phyloP scores from a whole-genome alignment of 2,797 vertebrate species.

The Amblyopsis hoosieri region DNA sequence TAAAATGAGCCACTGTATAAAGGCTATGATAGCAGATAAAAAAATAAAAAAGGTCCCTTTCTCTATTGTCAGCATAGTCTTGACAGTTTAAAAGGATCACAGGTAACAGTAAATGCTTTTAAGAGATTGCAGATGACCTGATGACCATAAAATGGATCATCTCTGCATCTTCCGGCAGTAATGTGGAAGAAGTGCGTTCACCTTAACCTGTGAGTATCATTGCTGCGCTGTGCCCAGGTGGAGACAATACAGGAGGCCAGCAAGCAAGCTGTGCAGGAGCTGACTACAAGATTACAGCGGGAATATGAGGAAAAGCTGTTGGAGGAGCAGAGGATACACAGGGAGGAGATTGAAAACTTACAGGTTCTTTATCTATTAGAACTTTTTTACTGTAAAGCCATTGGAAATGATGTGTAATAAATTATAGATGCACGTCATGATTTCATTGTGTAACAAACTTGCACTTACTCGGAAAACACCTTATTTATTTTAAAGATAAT shows the following conservation, averaged over 20 bases:
- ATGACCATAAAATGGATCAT: too few species aligned
- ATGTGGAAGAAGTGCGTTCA: too few species aligned
- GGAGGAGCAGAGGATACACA: slow-evolving; percentile 84
- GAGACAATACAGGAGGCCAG: slow-evolving; percentile 86
- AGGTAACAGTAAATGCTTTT: neutral
- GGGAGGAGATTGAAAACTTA: slow-evolving; percentile 87
- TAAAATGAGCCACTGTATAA: slow-evolving; percentile 2
- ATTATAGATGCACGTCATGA: too few species aligned
- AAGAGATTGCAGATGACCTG: too few species aligned
- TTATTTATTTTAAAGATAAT: too few species aligned
- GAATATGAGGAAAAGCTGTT: slow-evolving; percentile 86
- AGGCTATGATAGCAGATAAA: neutral
- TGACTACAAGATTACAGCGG: slow-evolving; percentile 84
- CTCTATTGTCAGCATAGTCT: slow-evolving; percentile 2
- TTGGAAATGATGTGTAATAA: slow-evolving; percentile 4
- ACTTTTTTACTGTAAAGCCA: slow-evolving; percentile 4
- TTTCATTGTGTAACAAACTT: too few species aligned
- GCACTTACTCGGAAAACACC: too few species aligned
- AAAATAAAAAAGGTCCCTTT: neutral
- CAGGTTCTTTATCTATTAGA: slow-evolving; percentile 71
- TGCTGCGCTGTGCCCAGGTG: slow-evolving; percentile 75
- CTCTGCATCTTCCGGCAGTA: too few species aligned
- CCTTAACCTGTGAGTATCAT: slow-evolving; percentile 3
- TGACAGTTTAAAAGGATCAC: neutral
- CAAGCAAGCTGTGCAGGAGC: slow-evolving; percentile 84